Percentiles rank a stretch among this genome's conserved stretches.
phyloP scores from a whole-genome alignment of 30 jellyfish, hydroid and myxozoan genomes.

The Chrysaora quinquecirrha region DNA sequence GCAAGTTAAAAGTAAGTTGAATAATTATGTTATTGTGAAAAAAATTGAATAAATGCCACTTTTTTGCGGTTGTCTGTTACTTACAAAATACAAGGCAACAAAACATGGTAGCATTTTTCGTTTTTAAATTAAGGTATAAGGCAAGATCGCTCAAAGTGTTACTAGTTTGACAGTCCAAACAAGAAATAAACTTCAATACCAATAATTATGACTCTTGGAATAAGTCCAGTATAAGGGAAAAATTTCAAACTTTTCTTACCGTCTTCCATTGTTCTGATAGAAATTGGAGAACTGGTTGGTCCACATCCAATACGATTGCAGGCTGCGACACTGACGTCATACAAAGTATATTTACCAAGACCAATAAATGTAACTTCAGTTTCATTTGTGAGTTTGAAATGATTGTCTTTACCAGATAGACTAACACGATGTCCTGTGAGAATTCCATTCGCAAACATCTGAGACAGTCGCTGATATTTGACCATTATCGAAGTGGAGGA shows the following conservation, averaged over 20 bases:
- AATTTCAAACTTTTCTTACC: conserved; percentile 10
- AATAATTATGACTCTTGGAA: too few species aligned
- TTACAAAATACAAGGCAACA: too few species aligned
- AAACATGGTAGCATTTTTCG: too few species aligned
- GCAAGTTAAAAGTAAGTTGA: too few species aligned
- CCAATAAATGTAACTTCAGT: conserved; percentile 13
- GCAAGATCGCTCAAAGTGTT: neutral
- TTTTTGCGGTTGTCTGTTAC: too few species aligned
- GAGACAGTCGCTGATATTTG: neutral
- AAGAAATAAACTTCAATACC: too few species aligned
- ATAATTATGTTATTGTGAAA: too few species aligned
- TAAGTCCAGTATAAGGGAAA: too few species aligned
- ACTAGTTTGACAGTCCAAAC: too few species aligned
- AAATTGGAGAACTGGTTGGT: conserved; percentile 14
- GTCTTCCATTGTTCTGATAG: conserved; percentile 37
- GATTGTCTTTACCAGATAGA: neutral
- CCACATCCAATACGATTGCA: conserved; percentile 66
- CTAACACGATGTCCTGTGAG: conserved; percentile 16
- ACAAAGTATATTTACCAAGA: conserved; percentile 24
- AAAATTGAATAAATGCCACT: too few species aligned
- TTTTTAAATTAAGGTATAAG: too few species aligned
- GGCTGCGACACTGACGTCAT: conserved; percentile 20
- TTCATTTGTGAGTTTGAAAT: conserved; percentile 4
- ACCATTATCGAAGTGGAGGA: conserved; percentile 45
- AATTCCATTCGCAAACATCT: conserved; percentile 13